Evolutionary conservation across 2,888 invertebrate species (phyloP).

Genomic region (Hypolimnas misippus): DNA sequence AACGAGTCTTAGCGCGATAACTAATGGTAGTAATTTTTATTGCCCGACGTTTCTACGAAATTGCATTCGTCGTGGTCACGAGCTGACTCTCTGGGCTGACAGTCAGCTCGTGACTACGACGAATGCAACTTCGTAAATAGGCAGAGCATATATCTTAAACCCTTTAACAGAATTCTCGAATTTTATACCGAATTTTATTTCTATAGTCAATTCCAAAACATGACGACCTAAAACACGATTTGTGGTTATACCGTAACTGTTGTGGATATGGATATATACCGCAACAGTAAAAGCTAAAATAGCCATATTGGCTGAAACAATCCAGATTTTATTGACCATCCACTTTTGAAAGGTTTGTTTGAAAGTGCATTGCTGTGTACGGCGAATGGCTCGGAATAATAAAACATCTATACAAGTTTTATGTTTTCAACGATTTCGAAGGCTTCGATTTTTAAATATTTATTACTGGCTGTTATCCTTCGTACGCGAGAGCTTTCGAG

Average conservation of each 20-base stretch:
- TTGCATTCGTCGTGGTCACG: too few relatives aligned
- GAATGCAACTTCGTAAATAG: too few relatives aligned
- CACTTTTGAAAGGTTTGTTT: constrained; percentile 55
- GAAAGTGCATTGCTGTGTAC: constrained; percentile 72
- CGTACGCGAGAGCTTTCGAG: too few relatives aligned
- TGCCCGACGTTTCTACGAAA: too few relatives aligned
- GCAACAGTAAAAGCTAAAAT: constrained; percentile 30
- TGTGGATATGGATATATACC: constrained; percentile 15
- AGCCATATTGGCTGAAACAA: constrained; percentile 34
- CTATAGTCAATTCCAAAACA: background rate
- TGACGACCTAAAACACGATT: background rate
- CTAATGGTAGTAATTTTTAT: too few relatives aligned
- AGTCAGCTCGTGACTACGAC: too few relatives aligned
- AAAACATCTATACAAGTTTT: constrained; percentile 67
- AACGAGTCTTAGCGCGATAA: too few relatives aligned
- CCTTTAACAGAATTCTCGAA: too few relatives aligned
- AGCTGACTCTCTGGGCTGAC: too few relatives aligned
- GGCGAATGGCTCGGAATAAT: constrained; percentile 63
- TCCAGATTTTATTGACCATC: constrained; percentile 66
- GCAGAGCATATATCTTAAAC: background rate
- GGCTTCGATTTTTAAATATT: constrained; percentile 20
- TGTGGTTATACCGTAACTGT: background rate
- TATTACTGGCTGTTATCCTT: background rate
- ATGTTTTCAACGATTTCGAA: constrained; percentile 51
- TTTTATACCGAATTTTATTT: background rate